phyloP scores from a whole-genome alignment of 2,888 invertebrate genomes.

The Rhopalosiphum nymphaeae region DNA sequence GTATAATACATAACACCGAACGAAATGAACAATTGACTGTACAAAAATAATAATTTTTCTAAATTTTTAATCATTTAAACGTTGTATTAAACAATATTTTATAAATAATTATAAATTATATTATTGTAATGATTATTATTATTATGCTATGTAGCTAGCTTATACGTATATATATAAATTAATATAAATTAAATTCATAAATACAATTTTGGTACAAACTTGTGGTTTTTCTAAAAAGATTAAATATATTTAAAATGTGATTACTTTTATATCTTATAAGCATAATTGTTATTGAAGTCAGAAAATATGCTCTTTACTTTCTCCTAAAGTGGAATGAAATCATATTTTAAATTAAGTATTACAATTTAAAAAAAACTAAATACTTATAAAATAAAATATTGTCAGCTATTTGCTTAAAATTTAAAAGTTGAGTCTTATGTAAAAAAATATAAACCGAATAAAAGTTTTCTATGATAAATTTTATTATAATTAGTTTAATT shows the following conservation, averaged over 20 bases:
- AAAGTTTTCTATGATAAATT: background rate
- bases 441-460: too few relatives aligned
- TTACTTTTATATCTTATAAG: background rate
- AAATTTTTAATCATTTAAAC: background rate
- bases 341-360: background rate
- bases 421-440: too few relatives aligned
- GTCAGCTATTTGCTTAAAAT: background rate
- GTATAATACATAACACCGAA: background rate
- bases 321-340: background rate
- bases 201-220: background rate
- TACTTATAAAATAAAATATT: background rate
- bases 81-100: background rate
- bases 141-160: background rate
- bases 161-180: background rate
- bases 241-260: background rate
- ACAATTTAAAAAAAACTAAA: background rate
- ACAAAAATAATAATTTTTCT: background rate
- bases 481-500: background rate
- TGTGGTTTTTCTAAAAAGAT: background rate
- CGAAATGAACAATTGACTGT: background rate
- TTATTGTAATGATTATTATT: background rate
- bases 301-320: background rate
- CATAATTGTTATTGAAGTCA: too few relatives aligned
- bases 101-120: background rate
- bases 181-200: background rate